Base-by-base conservation (phyloP, 2,113 vertebrate species). In the Pseudorhombus dupliciocellatus region DNA sequence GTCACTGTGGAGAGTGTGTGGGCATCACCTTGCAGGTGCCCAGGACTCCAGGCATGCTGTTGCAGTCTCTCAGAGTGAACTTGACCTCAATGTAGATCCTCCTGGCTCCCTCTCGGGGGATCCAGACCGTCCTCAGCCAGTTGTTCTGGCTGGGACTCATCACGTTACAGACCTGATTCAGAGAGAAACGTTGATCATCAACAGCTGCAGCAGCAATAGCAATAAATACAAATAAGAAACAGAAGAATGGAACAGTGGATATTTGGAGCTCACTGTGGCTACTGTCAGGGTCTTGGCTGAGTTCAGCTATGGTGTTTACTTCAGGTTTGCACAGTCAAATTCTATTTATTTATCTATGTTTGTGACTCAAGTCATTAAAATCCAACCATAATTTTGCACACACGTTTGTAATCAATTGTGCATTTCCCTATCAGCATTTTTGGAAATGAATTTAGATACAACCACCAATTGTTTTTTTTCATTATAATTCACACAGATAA, bases 71-170 rank as follows among this genome's bases (percentile, higher is more conserved):
- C 24, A 99, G 91, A 0, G 97, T 99, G 90, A 99, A 99, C 74
- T 97, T 98, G 79, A 99, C 94, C 94, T 99, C 97, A 0, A 96
- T 96, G 0, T 99, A 99, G 75, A 98, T 95, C 0, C 97, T 93
- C 12, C 93, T 94, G 0, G 97, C 97, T 0, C 97, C 97, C 0
- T 97, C 95, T 0, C 97, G 93, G 22, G 94, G 95, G 37, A 98
- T 91, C 97, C 97, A 99, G 81, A 86, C 93, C 0, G 96, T 98
- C 30, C 97, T 92, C 11, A 99, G 93, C 97, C 97, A 99, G 91
- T 99, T 99, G 93, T 99, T 99, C 92, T 99, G 97, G 82, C 95
- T 98, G 65, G 96, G 96, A 58, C 93, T 96, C 97, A 98, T 99
- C 86, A 99, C 97, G 0, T 99, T 98, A 76, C 97, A 99, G 5